Percentiles rank a stretch among this genome's conserved stretches.
These are phyloP conservation scores for Periophthalmodon schlosseri DNA, from an alignment of 2,113 vertebrate species.

Conservation along the genomic window DNA sequence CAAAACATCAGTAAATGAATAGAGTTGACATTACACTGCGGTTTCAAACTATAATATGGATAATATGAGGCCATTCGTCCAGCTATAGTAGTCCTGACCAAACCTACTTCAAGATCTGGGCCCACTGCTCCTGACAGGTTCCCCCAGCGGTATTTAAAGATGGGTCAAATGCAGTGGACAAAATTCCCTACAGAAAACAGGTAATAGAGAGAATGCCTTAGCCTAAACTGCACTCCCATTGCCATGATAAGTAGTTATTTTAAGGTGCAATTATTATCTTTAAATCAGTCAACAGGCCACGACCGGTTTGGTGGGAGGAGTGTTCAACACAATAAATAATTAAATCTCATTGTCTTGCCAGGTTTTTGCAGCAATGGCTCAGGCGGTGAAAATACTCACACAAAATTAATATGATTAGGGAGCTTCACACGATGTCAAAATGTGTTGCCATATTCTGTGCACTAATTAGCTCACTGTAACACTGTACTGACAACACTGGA, in stretches of 20 bases:
- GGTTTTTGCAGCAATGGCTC: not conserved
- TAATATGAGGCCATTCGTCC: no score
- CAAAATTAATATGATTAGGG: not conserved
- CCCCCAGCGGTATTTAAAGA: not conserved
- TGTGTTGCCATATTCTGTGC: no score
- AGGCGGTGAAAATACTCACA: not conserved
- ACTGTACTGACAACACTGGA: conserved; percentile 51
- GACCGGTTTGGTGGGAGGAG: not conserved
- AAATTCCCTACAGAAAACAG: no score
- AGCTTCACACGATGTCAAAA: not conserved
- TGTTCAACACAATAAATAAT: not conserved
- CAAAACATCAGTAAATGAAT: not conserved
- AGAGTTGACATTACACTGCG: no score
- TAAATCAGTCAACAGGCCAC: not conserved
- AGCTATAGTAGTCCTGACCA: no score
- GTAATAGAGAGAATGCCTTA: no score
- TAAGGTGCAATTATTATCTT: not conserved
- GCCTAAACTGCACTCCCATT: not conserved
- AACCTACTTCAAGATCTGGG: no score
- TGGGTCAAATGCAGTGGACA: not conserved
- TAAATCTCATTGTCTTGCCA: not conserved
- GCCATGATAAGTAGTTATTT: not conserved
- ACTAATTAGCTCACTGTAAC: not conserved
- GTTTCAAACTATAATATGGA: no score
- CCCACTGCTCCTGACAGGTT: no score